Base-by-base conservation (phyloP, 2,797 vertebrate species). In the Microcaecilia unicolor region DNA sequence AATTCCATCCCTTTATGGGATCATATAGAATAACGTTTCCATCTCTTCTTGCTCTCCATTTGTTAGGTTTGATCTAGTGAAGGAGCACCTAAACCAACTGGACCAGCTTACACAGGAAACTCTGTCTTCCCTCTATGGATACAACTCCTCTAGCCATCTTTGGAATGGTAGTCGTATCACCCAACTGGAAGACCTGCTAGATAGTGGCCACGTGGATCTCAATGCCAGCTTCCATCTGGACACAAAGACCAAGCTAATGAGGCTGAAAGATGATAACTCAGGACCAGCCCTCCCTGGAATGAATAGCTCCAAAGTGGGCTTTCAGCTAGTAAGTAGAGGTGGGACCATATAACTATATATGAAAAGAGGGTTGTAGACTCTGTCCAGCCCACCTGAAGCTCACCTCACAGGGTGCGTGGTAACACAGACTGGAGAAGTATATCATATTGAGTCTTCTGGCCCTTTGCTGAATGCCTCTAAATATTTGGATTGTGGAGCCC, bases 241-340 rank as follows among this genome's bases (percentile, higher is more conserved):
- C 41, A 44, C 10, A 0, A 27, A 37, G 9, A 44, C 74, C 34
- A 35, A 26, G 1, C 57, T 80, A 2, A 4, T 58, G 22, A 59
- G 48, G 36, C 37, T 66, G 18, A 10, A 41, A 1, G 18, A 42
- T 5, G 31, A 14, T 24, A 34, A 1, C 2, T 12, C 18, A 7
- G 22, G 2, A 12, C 13, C 4, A 6, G n/a, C 1, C 44, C 2
- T 13, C 10, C 14, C 26, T 2, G 31, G 28, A 8, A 15, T 15
- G 18, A 61, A 9, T 2, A 16, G 21, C 2, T 46, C 31, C 15
- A 47, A 11, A 3, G 61, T 79, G 28, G 80, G 74, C 6, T 79
- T 80, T 55, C 51, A 14, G 11, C 56, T 83, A 76, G 76, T 81
- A 55, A 75, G 64, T 7, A 5, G n/a, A n/a, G n/a, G n/a, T n/a